Percentiles rank a stretch among this genome's conserved stretches.
Conservation (phyloP, 2,888 invertebrate species). For the Dryobota labecula region DNA sequence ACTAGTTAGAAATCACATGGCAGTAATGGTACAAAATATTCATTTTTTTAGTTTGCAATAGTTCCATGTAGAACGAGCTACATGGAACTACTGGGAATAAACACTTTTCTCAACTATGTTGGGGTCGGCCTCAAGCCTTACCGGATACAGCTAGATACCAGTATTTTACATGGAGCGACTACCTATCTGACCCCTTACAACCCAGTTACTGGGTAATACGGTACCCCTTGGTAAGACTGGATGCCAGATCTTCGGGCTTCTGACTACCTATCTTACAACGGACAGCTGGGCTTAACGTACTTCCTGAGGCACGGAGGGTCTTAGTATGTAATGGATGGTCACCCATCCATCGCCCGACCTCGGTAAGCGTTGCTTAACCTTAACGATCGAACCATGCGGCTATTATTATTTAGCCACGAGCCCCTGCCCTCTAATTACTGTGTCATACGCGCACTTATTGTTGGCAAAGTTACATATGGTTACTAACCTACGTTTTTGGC, state of each 20-base stretch:
- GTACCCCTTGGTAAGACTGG: background rate
- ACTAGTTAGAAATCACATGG: too few species aligned
- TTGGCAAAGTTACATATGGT: background rate
- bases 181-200: too few species aligned
- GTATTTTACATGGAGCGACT: too few species aligned
- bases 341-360: background rate
- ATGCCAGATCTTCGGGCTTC: background rate
- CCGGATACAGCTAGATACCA: too few species aligned
- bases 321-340: background rate
- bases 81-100: too few species aligned
- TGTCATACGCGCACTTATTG: background rate
- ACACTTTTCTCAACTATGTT: background rate
- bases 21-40: too few species aligned
- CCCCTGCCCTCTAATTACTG: background rate
- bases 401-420: background rate
- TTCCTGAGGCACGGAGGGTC: background rate
- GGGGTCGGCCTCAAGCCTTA: too few species aligned
- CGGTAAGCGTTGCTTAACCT: background rate
- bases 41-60: too few species aligned
- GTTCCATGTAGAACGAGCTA: too few species aligned
- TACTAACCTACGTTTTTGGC: background rate
- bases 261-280: background rate
- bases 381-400: background rate
- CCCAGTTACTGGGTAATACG: too few species aligned
- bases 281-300: background rate